phyloP scores from a whole-genome alignment of 92 coral and sea anemone genomes.

The Galaxea fascicularis region DNA sequence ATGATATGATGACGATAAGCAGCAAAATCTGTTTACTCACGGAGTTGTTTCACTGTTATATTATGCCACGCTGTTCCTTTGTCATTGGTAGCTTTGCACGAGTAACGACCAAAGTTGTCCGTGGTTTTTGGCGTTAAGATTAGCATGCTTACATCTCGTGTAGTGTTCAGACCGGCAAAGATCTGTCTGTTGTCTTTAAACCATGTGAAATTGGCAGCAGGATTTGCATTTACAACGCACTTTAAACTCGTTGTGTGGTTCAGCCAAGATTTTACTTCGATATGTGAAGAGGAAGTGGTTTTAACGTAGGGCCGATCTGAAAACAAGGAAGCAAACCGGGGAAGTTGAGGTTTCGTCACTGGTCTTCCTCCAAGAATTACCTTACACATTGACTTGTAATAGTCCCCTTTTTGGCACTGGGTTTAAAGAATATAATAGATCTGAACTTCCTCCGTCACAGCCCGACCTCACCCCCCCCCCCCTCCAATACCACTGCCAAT shows the following conservation, averaged over 20 bases:
- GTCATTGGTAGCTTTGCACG: slow-evolving; percentile 43
- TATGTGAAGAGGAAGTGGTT: slow-evolving; percentile 9
- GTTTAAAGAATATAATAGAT: too few species aligned
- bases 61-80: slow-evolving; percentile 35
- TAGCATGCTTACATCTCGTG: slow-evolving; percentile 21
- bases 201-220: slow-evolving; percentile 37
- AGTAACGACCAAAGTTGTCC: slow-evolving; percentile 48
- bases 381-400: too few species aligned
- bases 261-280: slow-evolving; percentile 23
- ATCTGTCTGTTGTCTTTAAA: slow-evolving; percentile 22
- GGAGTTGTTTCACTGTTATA: slow-evolving; percentile 40
- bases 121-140: slow-evolving; percentile 25
- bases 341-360: background rate
- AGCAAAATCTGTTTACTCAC: slow-evolving; percentile 19
- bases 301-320: slow-evolving; percentile 33
- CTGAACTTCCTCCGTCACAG: too few species aligned
- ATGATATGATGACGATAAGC: background rate
- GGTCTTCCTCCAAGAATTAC: too few species aligned
- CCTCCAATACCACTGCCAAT: too few species aligned
- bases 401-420: too few species aligned
- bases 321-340: background rate
- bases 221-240: slow-evolving; percentile 31
- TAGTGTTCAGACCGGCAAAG: background rate
- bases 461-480: too few species aligned
- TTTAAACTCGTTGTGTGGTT: slow-evolving; percentile 6